These are phyloP conservation scores for Acrobasis repandana DNA, from an alignment of 2,888 invertebrate genomes.

Conservation along the genomic window DNA sequence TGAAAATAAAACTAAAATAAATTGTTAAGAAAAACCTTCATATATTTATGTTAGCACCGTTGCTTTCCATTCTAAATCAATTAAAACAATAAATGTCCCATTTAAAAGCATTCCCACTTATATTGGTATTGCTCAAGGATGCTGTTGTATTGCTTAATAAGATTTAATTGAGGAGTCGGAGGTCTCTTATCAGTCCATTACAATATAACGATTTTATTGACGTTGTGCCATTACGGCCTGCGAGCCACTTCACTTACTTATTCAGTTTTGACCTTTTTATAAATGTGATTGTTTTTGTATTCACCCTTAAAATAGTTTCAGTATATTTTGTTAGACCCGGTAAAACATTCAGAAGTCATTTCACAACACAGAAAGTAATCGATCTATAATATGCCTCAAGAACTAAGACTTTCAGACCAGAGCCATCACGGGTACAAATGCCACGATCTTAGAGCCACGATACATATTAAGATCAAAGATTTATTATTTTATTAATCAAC, in stretches of 20 bases:
- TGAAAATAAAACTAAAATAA: too few relatives aligned
- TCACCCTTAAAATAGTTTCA: background rate
- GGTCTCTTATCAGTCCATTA: conserved; percentile 50
- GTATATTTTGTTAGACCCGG: background rate
- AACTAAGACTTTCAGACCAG: too few relatives aligned
- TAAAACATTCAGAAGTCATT: too few relatives aligned
- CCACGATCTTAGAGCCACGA: background rate
- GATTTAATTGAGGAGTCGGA: conserved; percentile 61
- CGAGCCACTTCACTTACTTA: conserved; percentile 19
- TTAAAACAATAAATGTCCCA: background rate
- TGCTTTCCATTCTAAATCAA: background rate
- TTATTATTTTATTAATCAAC: background rate
- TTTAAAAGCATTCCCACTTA: conserved; percentile 34
- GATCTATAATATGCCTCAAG: too few relatives aligned
- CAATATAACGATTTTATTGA: conserved; percentile 43
- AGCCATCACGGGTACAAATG: too few relatives aligned
- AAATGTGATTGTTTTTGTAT: background rate
- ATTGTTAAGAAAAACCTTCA: background rate
- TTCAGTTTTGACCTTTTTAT: conserved; percentile 8
- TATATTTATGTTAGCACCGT: background rate
- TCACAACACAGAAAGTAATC: too few relatives aligned
- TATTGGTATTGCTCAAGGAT: conserved; percentile 47
- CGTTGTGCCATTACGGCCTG: conserved; percentile 39
- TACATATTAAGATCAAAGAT: background rate
- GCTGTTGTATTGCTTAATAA: conserved; percentile 51